Evolutionary conservation across 2,113 vertebrate species (phyloP), one percentile per base, ranked within the genome.

Genomic region (Anguilla rostrata): DNA sequence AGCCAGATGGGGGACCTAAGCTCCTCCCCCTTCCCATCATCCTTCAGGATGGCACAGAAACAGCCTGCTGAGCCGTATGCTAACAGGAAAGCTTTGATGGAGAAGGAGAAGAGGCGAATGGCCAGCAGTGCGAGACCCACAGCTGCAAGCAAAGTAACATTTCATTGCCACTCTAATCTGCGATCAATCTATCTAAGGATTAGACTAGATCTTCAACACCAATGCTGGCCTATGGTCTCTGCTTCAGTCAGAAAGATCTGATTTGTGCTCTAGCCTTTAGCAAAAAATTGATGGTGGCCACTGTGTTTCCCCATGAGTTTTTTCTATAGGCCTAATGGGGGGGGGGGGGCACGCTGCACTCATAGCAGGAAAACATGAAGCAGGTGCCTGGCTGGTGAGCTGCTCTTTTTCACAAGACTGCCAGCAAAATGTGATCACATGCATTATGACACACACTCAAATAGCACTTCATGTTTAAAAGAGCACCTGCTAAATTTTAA

Each of bases 51-150:
- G 84, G 78, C 53, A 89, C 87, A 88, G 88, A 4, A 87, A 41
- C 89, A 91, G 91, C 90, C 91, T 92, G 91, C 86, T 87, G 90
- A 92, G 85, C 88, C 87, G 34, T 66, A 87, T 87, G 90, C 90
- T 91, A 90, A 92, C 85, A 83, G 86, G 83, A 86, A 84, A 39
- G 39, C 84, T 86, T 90, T 89, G 91, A 90, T 89, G 84, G 88
- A 88, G 78, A 87, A 82, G 83, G 88, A 88, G 78, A 86, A 82
- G 43, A 83, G 87, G 89, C 89, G 88, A 39, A 14, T 63, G 79
- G 89, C 86, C 94, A 94, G 92, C 92, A 93, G 92, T 87, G 87
- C 57, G 40, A 43, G 85, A 79, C 43, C 82, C 88, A 82, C 81
- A 85, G 49, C 84, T 86, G 88, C 86, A 90, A 91, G 88, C 84